Base-by-base conservation (phyloP, 1,140 invertebrate species). In the Brachionus rotundiformis region DNA sequence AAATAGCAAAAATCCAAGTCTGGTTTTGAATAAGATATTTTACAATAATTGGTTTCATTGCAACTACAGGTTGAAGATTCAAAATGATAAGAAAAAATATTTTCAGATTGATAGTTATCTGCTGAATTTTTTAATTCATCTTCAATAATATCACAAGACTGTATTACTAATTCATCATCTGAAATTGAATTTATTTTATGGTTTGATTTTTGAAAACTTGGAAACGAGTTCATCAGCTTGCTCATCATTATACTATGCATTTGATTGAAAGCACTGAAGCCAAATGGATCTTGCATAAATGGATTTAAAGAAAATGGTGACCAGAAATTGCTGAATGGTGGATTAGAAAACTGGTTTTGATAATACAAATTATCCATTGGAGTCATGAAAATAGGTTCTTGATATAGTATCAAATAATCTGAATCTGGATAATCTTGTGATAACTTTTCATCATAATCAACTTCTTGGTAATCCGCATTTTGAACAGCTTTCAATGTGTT, bases 1-100 rank as follows among this genome's bases (percentile, higher is more conserved):
- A 44, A 25, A 44, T 44, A 41, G 36, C 68, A 73, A 73, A 25
- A 73, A 44, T 73, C 39, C 36, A 73, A 44, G 16, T 73, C 68
- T 2, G 68, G 68, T 73, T 73, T 73, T 25, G 68, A 29, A 73
- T 25, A 73, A 3, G 68, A 44, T 1, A 73, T 11, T 44, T 44
- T 41, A 25, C 68, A 73, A 44, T 44, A 41, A 73, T 44, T 31
- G 3, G 68, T 73, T 44, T 73, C 16, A 44, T 73, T 73, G 36
- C 68, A 73, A 27, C 19, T 44, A 73, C 68, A 73, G 10, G 36
- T 73, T 3, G 68, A 25, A 8, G 68, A 73, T 41, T 73, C 68
- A 41, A 25, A 73, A 23, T 73, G 68, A 41, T 44, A 73, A 3
- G 19, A 44, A 44, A 73, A 1, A 31, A 29, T 11, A 73, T 41